Evolutionary conservation across 2,797 vertebrate genomes (phyloP).

Genomic region (Adelosebastes latens): DNA sequence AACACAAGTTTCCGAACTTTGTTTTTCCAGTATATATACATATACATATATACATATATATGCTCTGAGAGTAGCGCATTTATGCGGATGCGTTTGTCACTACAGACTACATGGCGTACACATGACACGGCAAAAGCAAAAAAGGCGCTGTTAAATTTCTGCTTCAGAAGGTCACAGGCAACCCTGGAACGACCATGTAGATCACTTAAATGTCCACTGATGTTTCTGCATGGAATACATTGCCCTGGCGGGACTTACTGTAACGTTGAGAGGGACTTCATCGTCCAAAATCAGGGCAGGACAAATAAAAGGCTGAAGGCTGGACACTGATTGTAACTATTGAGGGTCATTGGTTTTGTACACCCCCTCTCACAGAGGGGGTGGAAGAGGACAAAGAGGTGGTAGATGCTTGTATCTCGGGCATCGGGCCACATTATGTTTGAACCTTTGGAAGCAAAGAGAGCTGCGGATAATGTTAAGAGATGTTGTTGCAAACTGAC

Average conservation of each 20-base stretch:
- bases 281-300: neutral
- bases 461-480: conserved; percentile 44
- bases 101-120: too few species aligned
- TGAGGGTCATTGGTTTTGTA: neutral
- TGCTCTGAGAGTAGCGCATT: too few species aligned
- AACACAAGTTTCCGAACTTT: too few species aligned
- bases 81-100: too few species aligned
- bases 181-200: neutral
- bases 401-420: conserved; percentile 25
- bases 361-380: neutral
- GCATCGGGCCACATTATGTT: conserved; percentile 36
- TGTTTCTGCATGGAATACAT: neutral
- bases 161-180: neutral
- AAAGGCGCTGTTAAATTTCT: too few species aligned
- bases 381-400: conserved; percentile 29
- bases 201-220: neutral
- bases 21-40: too few species aligned
- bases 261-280: neutral
- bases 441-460: conserved; percentile 50
- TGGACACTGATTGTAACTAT: neutral
- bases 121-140: too few species aligned
- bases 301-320: neutral
- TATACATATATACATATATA: too few species aligned
- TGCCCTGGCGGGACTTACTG: neutral
- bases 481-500: conserved; percentile 59